Conservation (phyloP, 2,797 vertebrate genomes). For the Rhynchotus rufescens region DNA sequence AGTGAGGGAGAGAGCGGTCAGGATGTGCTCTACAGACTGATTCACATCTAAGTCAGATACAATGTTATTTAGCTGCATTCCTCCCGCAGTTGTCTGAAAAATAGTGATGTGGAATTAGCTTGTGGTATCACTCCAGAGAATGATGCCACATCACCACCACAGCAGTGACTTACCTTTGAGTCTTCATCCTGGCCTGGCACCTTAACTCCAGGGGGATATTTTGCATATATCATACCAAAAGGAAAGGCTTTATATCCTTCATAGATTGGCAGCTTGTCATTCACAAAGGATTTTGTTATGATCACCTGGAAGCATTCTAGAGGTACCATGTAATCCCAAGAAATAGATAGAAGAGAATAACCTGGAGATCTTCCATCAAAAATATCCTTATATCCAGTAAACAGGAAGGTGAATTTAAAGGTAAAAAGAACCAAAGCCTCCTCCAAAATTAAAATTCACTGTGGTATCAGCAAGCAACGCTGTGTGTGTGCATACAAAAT, state of each 20-base stretch:
- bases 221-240: not conserved
- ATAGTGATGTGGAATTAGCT: not conserved
- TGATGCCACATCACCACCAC: rapidly evolving
- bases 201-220: not conserved
- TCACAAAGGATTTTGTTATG: not conserved
- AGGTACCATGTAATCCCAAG: not conserved
- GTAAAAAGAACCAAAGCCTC: slow-evolving; percentile 17
- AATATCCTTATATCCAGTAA: not conserved
- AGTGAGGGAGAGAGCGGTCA: not conserved
- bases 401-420: not conserved
- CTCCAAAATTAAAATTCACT: slow-evolving; percentile 62
- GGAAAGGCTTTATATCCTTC: not conserved
- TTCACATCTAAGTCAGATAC: not conserved
- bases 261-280: not conserved
- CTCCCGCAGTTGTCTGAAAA: not conserved
- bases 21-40: not conserved
- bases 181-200: not conserved
- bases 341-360: not conserved
- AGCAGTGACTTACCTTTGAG: not conserved
- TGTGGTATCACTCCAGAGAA: not conserved
- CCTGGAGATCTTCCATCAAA: not conserved
- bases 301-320: not conserved
- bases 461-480: slow-evolving; percentile 56
- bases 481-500: slow-evolving; percentile 58
- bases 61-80: not conserved